Evolutionary conservation across 2,797 vertebrate species (phyloP), one percentile per base, ranked within the genome.

Genomic region (Benthosema pterotum): DNA sequence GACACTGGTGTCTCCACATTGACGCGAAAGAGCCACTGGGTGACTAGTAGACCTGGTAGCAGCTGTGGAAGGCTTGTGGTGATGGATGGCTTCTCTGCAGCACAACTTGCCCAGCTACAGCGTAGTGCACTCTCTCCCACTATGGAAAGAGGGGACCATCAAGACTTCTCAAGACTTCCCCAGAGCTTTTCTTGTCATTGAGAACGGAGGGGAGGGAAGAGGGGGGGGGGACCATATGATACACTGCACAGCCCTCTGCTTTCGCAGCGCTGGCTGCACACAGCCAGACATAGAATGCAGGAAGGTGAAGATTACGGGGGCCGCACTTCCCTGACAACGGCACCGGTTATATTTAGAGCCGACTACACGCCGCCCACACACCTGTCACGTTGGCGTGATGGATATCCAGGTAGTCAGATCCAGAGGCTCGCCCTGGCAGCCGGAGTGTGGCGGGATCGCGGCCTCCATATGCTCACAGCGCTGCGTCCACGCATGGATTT

Each of bases 351-450:
- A 74, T 83, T 86, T 70, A 73, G 75, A 83, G 57, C 67, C 55
- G 81, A 86, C 83, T 79, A 72, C 2, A 14, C 80, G 13, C 60
- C 79, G 57, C 77, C 84, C 81, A 87, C 84, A 72, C 77, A 75
- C 77, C 82, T 83, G 77, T 83, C 83, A 85, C 17, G 48, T 11
- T 43, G 62, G 61, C 16, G 49, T 82, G 77, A 87, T 75, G 78
- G 79, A 83, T 88, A 84, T 76, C 60, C 83, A 85, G 78, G 80
- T 86, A 81, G 75, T 75, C 74, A 70, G 57, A 83, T 76, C 52
- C 75, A 72, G 69, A 75, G 81, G 77, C 68, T 73, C 17, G 57
- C 48, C 71, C 68, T 73, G 16, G 57, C 48, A 72, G 63, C 67
- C 60, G 48, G 56, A 12, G 5, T 18, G 7, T 18, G 72, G 42